A percentile compares a stretch with the other conserved stretches of the same genome.
Conservation (phyloP, 2,113 vertebrate species). For the Meles meles region DNA sequence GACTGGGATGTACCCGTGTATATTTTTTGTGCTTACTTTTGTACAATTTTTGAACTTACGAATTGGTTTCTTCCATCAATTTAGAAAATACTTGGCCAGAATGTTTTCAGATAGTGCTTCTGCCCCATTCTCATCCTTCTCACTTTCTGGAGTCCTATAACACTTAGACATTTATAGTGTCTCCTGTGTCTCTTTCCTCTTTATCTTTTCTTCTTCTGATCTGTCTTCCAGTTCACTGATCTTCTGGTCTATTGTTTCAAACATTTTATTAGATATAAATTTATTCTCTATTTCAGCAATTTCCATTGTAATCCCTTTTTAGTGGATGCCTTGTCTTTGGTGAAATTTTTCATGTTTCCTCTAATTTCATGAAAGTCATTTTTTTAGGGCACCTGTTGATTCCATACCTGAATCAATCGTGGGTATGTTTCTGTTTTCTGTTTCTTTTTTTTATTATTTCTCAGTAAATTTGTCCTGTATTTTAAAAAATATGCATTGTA, state of each 20-base stretch:
- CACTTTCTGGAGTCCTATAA: not conserved
- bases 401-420: not conserved
- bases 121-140: not conserved
- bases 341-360: not conserved
- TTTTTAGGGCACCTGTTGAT: not conserved
- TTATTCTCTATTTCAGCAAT: not conserved
- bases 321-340: not conserved
- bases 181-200: not conserved
- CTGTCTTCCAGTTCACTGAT: not conserved
- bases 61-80: not conserved
- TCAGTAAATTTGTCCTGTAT: not conserved
- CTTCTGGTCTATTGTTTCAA: not conserved
- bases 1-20: not conserved
- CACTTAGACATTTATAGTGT: not conserved
- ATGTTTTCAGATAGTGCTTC: not conserved
- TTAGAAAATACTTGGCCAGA: not conserved
- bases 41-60: not conserved
- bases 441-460: not conserved
- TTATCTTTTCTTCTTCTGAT: not conserved
- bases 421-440: not conserved
- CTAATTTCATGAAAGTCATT: not conserved
- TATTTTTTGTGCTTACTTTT: not conserved
- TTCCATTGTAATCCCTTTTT: not conserved
- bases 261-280: not conserved
- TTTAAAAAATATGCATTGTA: not conserved